Evolutionary conservation across 2,888 invertebrate species (phyloP).

Genomic region (Epiperipatus broadwayi): DNA sequence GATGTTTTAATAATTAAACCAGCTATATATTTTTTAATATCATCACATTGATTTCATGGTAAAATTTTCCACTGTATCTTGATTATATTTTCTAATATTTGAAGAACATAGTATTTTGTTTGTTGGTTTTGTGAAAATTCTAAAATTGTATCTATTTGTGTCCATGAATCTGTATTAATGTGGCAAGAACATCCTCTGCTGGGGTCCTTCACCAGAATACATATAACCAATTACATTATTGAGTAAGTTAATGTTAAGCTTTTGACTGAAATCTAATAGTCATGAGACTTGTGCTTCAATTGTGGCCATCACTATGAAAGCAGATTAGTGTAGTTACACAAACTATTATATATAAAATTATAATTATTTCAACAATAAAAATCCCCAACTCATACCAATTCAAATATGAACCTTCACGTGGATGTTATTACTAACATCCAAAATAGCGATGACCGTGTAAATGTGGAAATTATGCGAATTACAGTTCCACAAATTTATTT

Average conservation of each 20-base stretch:
- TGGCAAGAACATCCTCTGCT: conserved; percentile 27
- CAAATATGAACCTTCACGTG: too few relatives aligned
- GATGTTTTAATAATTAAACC: conserved; percentile 95
- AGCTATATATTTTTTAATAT: conserved; percentile 95
- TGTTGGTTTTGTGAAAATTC: conserved; percentile 89
- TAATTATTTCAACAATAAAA: too few relatives aligned
- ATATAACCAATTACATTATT: conserved; percentile 84
- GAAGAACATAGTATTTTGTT: conserved; percentile 97
- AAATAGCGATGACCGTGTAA: too few relatives aligned
- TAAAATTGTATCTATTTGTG: conserved; percentile 91
- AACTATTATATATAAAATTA: too few relatives aligned
- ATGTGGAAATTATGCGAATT: too few relatives aligned
- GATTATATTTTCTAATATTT: conserved; percentile 96
- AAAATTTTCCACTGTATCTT: conserved; percentile 97
- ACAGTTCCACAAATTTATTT: too few relatives aligned
- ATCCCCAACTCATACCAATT: too few relatives aligned
- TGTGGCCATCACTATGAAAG: too few relatives aligned
- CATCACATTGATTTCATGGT: conserved; percentile 91
- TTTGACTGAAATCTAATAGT: conserved; percentile 87
- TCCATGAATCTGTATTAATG: conserved; percentile 77
- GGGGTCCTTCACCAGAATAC: conserved; percentile 65
- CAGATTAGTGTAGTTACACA: too few relatives aligned
- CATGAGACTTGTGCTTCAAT: conserved; percentile 27
- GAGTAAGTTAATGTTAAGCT: conserved; percentile 79
- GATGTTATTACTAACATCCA: too few relatives aligned